These are phyloP conservation scores for Chaitophorus viminalis DNA, from an alignment of 2,888 invertebrate species.

Conservation along the genomic window DNA sequence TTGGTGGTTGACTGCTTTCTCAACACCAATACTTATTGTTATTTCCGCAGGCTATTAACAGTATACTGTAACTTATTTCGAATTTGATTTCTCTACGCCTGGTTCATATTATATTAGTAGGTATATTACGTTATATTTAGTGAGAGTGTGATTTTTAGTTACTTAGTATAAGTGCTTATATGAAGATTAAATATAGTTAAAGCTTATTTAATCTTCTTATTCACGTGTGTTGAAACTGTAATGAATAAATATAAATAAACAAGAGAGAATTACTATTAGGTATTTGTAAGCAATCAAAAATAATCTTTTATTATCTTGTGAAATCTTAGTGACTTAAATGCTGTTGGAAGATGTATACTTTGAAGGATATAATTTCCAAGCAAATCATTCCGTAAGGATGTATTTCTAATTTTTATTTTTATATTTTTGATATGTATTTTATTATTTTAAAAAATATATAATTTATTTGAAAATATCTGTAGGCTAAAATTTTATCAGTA, in stretches of 20 bases:
- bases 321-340: background rate
- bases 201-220: background rate
- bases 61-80: slow-evolving; percentile 37
- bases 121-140: slow-evolving; percentile 15
- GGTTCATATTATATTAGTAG: too few relatives aligned
- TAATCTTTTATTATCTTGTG: background rate
- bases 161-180: background rate
- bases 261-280: background rate
- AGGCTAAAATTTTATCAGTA: too few relatives aligned
- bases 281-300: background rate
- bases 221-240: background rate
- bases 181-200: background rate
- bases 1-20: slow-evolving; percentile 34
- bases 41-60: slow-evolving; percentile 30
- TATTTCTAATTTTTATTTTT: too few relatives aligned
- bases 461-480: too few relatives aligned
- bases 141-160: slow-evolving; percentile 16
- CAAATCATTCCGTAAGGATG: too few relatives aligned
- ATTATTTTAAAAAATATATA: too few relatives aligned
- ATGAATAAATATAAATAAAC: background rate
- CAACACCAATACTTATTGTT: slow-evolving; percentile 16
- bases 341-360: background rate
- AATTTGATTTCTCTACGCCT: slow-evolving; percentile 45
- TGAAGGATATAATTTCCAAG: too few relatives aligned
- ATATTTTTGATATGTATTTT: too few relatives aligned